Evolutionary conservation across 2,113 vertebrate genomes (phyloP).

Genomic region (Acrocephalus kingi): DNA sequence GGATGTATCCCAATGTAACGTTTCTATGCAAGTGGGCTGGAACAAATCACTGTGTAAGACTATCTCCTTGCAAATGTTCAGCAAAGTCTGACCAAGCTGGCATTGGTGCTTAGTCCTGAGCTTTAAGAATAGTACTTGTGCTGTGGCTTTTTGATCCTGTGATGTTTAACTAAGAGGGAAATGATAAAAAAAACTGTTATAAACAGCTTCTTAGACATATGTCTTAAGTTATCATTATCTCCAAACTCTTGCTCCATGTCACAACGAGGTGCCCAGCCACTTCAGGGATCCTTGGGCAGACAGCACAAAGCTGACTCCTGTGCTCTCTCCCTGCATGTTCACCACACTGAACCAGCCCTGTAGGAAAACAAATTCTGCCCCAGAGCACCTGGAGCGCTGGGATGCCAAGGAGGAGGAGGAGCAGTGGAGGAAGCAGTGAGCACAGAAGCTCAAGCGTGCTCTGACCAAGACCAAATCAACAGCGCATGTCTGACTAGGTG

Average conservation of each 20-base stretch:
- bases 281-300: background rate
- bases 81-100: background rate
- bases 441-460: accelerated
- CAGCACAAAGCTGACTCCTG: background rate
- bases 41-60: background rate
- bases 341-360: background rate
- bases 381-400: background rate
- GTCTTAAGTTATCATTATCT: background rate
- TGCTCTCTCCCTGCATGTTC: accelerated
- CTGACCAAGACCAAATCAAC: accelerated
- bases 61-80: background rate
- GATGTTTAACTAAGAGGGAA: background rate
- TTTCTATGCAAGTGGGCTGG: background rate
- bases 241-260: background rate
- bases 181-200: background rate
- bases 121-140: background rate
- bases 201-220: background rate
- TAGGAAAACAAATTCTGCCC: background rate
- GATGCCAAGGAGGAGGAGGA: background rate
- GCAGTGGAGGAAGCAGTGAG: background rate
- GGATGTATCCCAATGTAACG: background rate
- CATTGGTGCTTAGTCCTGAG: background rate
- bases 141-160: background rate
- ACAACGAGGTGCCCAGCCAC: background rate
- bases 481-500: accelerated